Base-by-base conservation (phyloP, 1,140 invertebrate species). In the Cherax quadricarinatus region DNA sequence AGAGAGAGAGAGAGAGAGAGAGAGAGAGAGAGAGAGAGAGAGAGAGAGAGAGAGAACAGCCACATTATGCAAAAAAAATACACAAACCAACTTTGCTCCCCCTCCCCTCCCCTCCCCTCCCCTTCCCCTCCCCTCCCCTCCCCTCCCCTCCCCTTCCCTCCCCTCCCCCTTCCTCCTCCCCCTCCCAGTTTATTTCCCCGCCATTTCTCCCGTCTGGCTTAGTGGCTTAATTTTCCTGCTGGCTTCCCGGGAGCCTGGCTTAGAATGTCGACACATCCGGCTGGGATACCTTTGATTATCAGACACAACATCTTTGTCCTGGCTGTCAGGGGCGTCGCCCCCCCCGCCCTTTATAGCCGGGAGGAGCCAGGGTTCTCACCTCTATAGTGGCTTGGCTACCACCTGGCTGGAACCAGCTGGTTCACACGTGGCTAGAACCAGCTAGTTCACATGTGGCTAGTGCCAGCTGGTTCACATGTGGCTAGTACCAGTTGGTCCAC, bases 221-320 rank as follows among this genome's bases (percentile, higher is more conserved):
- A 89, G 88, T 89, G 80, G 88, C 88, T 83, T 73, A 81, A 89
- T 89, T 89, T 89, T 89, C 88, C 79, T 88, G 30, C 18, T 66
- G 53, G 78, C 81, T 88, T 88, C 79, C 53, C 53, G 41, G 57
- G 88, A 83, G 53, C 83, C 73, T 83, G 41, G 79, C 30, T 16
- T 73, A 60, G 79, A 89, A 89, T 89, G 24, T 82, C 51, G 80
- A 89, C 60, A 70, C 80, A 70, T 66, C 81, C 79, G 62, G 66
- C 83, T 41, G 79, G 80, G 88, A 89, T 89, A 89, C 83, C 83
- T 89, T 89, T 89, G 88, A 89, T 89, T 89, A 89, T 83, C 73
- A 81, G 30, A 18, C 48, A 14, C 10, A 12, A 41, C 24, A 30
- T 79, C 5, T 5, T 7, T 24, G 41, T 12, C 30, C 51, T 60